A percentile compares a stretch with the other conserved stretches of the same genome.
These are phyloP conservation scores for Phalacrocorax brasilianus DNA, from an alignment of 2,113 vertebrate genomes.

Conservation along the genomic window DNA sequence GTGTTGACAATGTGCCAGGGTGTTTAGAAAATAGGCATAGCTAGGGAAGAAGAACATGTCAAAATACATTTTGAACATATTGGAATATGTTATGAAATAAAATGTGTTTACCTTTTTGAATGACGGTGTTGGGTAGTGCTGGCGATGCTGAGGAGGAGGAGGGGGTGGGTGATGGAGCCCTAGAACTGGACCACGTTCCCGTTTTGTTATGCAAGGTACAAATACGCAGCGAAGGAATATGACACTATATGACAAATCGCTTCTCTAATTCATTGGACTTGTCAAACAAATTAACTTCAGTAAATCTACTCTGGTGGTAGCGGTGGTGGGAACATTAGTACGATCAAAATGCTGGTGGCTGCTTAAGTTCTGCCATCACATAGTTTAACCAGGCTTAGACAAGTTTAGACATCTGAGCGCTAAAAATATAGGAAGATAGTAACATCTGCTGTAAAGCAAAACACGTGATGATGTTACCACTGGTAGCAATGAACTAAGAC, in stretches of 20 bases:
- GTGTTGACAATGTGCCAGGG: conserved; percentile 53
- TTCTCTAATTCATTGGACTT: conserved; percentile 56
- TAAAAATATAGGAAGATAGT: conserved; percentile 47
- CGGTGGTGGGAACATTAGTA: neutral
- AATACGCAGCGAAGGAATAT: conserved; percentile 1
- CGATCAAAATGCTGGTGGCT: neutral
- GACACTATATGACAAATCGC: conserved; percentile 45
- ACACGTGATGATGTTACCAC: neutral
- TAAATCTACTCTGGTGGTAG: conserved; percentile 3
- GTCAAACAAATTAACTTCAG: conserved; percentile 63
- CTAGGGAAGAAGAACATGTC: conserved; percentile 46
- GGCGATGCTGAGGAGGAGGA: conserved; percentile 26
- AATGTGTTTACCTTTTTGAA: conserved; percentile 65
- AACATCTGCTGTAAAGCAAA: conserved; percentile 37
- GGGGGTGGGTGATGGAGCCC: conserved; percentile 35
- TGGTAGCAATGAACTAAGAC: conserved; percentile 3
- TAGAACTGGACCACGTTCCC: conserved; percentile 38
- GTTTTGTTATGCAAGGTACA: conserved; percentile 14
- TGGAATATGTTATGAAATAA: conserved; percentile 62
- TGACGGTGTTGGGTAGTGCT: conserved; percentile 59
- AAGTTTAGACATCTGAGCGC: conserved; percentile 29
- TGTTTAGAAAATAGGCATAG: conserved; percentile 62
- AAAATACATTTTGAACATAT: conserved; percentile 62
- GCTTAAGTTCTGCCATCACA: conserved; percentile 28
- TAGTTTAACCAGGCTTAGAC: conserved; percentile 43